phyloP scores from a whole-genome alignment of 2,113 vertebrate genomes.

The Paralichthys olivaceus region DNA sequence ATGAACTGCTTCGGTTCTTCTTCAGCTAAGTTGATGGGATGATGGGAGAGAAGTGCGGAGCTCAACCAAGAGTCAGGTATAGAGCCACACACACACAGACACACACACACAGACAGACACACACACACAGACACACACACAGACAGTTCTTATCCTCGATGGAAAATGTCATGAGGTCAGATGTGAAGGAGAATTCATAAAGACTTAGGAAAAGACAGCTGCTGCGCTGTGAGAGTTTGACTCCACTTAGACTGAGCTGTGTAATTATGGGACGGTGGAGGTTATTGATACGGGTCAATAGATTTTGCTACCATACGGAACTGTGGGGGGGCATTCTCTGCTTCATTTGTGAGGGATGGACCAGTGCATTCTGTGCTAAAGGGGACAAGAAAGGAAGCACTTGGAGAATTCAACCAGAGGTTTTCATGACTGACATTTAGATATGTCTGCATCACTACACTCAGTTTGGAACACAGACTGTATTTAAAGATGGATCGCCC shows the following conservation, averaged over 20 bases:
- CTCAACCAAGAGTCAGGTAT: background rate
- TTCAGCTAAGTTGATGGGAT: background rate
- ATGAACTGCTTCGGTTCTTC: background rate
- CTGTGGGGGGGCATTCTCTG: background rate
- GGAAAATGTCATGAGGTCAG: background rate
- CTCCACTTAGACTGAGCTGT: background rate
- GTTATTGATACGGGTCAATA: background rate
- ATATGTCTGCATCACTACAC: background rate
- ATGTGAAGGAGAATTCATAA: slow-evolving; percentile 3
- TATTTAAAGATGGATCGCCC: background rate
- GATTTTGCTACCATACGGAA: background rate
- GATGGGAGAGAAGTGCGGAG: background rate
- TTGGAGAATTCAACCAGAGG: background rate
- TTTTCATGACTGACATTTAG: background rate
- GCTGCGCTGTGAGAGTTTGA: background rate
- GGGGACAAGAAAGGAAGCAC: background rate
- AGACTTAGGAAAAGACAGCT: background rate
- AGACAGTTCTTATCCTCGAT: background rate
- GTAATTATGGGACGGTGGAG: background rate
- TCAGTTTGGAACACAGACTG: background rate
- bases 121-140: background rate
- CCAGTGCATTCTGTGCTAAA: background rate
- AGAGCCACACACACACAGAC: background rate
- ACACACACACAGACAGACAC: background rate
- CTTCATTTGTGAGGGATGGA: background rate